Evolutionary conservation across 2,113 vertebrate genomes (phyloP).

Genomic region (Crypturellus undulatus): DNA sequence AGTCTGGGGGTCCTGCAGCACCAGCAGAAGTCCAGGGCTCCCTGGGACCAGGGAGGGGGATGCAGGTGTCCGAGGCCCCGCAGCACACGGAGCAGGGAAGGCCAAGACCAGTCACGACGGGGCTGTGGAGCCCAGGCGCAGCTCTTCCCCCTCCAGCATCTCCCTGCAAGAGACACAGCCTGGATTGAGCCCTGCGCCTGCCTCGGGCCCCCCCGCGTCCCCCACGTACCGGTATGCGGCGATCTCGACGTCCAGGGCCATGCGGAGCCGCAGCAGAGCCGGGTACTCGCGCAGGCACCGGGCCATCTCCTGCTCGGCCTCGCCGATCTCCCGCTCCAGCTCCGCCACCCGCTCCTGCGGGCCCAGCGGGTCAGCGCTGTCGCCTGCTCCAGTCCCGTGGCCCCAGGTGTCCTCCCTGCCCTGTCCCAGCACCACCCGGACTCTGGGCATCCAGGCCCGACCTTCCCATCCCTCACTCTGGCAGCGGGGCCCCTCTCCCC

Average conservation of each 20-base stretch:
- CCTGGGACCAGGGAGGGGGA: not conserved
- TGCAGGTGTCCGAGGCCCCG: not conserved
- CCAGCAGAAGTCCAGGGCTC: not conserved
- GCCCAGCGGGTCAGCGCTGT: not conserved
- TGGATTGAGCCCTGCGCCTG: not conserved
- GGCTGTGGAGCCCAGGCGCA: slow-evolving; percentile 80
- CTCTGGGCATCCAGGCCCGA: not conserved
- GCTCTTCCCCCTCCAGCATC: slow-evolving; percentile 88
- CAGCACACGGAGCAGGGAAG: not conserved
- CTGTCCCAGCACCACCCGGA: not conserved
- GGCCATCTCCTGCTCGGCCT: slow-evolving; percentile 84
- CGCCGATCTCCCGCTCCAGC: slow-evolving; percentile 81
- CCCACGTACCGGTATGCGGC: slow-evolving; percentile 62
- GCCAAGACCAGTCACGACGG: not conserved
- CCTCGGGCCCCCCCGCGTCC: no score
- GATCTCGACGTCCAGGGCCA: slow-evolving; percentile 33
- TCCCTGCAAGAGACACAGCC: slow-evolving; percentile 74
- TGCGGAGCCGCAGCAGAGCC: slow-evolving; percentile 51
- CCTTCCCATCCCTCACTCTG: not conserved
- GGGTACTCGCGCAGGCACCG: slow-evolving; percentile 66
- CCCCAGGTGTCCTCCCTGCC: not conserved
- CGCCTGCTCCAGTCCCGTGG: not conserved
- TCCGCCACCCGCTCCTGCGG: slow-evolving; percentile 80
- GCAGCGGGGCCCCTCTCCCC: not conserved
- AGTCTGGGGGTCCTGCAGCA: not conserved